phyloP scores from a whole-genome alignment of 2,888 invertebrate species.

The Drosophila vallismaia region DNA sequence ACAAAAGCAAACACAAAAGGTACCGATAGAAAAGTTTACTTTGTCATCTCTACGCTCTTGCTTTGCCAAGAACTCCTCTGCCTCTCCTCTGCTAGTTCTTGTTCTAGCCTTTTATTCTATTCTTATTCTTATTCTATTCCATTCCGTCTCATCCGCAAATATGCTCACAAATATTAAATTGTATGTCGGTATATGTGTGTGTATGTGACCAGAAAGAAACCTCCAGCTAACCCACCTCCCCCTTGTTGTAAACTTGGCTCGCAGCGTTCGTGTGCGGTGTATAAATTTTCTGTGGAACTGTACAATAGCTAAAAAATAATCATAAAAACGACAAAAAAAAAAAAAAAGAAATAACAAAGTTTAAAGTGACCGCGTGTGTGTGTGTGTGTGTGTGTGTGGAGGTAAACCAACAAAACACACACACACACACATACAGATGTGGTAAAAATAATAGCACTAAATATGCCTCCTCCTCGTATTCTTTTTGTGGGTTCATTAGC shows the following conservation, averaged over 20 bases:
- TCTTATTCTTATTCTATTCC: conserved; percentile 26
- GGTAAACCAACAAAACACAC: conserved; percentile 45
- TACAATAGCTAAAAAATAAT: conserved; percentile 75
- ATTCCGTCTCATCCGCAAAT: conserved; percentile 63
- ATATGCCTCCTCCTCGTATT: neutral
- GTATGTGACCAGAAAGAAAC: neutral
- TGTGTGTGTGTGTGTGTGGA: conserved; percentile 20
- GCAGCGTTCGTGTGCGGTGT: conserved; percentile 63
- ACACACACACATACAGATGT: conserved; percentile 31
- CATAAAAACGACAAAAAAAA: conserved; percentile 40
- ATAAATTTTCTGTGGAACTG: conserved; percentile 77
- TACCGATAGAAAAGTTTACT: conserved; percentile 27
- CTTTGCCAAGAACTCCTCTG: too few species aligned
- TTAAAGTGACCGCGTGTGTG: conserved; percentile 35
- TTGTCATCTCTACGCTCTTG: conserved; percentile 23
- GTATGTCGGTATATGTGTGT: conserved; percentile 41
- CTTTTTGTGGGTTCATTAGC: neutral
- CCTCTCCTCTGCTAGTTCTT: conserved; percentile 17
- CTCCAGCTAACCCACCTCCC: conserved; percentile 3
- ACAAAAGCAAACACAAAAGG: too few species aligned
- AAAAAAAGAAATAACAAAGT: conserved; percentile 68
- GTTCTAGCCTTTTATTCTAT: conserved; percentile 1
- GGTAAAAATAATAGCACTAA: conserved; percentile 4
- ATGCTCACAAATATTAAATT: conserved; percentile 77
- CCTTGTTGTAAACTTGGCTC: conserved; percentile 18